A percentile compares a stretch with the other conserved stretches of the same genome.
These are phyloP conservation scores for Sphaeridia pumilis DNA, from an alignment of 2,888 invertebrate genomes.

Conservation along the genomic window DNA sequence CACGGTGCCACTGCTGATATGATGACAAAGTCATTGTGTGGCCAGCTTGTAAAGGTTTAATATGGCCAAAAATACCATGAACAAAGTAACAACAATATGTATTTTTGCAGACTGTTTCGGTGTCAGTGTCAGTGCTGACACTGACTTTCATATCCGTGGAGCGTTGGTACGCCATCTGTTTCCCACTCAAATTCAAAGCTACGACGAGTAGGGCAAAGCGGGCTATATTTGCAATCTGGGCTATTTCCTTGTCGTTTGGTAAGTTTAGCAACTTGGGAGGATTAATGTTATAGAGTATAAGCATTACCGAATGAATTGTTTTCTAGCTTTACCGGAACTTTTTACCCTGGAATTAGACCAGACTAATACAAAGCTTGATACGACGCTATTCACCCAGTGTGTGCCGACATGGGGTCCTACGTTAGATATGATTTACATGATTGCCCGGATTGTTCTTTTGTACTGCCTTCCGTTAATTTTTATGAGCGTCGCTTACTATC, in stretches of 20 bases:
- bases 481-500: conserved; percentile 73
- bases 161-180: conserved; percentile 90
- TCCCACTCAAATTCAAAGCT: conserved; percentile 74
- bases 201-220: conserved; percentile 68
- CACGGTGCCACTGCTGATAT: too few relatives aligned
- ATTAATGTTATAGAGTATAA: too few relatives aligned
- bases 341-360: too few relatives aligned
- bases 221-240: conserved; percentile 71
- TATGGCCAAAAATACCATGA: too few relatives aligned
- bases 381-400: conserved; percentile 58
- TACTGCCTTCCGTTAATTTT: conserved; percentile 68
- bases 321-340: too few relatives aligned
- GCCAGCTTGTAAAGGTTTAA: too few relatives aligned
- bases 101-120: conserved; percentile 81
- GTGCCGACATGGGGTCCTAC: conserved; percentile 56
- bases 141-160: conserved; percentile 86
- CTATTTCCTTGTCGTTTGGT: conserved; percentile 62
- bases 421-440: conserved; percentile 57
- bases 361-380: too few relatives aligned
- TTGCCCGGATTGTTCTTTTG: conserved; percentile 47
- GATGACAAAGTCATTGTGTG: too few relatives aligned
- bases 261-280: too few relatives aligned
- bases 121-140: conserved; percentile 81
- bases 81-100: too few relatives aligned
- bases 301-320: too few relatives aligned